Evolutionary conservation across 2,113 vertebrate genomes (phyloP), one percentile per base, ranked within the genome.

Genomic region (Collichthys lucidus): DNA sequence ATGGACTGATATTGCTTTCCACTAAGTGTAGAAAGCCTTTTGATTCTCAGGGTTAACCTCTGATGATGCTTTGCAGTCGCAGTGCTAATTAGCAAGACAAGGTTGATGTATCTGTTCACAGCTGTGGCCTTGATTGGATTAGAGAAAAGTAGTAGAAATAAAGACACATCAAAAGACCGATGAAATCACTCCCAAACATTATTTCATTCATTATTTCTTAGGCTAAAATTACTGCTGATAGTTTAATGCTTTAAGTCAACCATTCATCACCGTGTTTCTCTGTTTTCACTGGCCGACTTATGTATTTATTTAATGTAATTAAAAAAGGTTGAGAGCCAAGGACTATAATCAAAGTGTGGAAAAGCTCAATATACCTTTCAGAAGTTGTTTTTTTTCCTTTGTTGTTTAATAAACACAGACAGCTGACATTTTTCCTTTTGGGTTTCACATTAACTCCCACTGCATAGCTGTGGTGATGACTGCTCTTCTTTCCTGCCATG

Each of bases 401-500:
- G 35, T 40, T 40, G 35, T 46, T 46, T 5, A 29, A 29, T 10
- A 22, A 17, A 44, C 5, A 31, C 11, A 60, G 55, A 20, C 31
- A 49, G 9, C 16, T 52, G 67, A 47, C 35, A 31, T 22, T 63
- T 31, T 50, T 17, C 22, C 40, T 53, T 47, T 14, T 14, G 29
- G 12, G 22, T 57, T 80, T 70, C 7, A 62, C 31, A 44, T 77
- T 63, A 46, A 14, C 40, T 57, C 46, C 31, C 1, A 11, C n/a
- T 82, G 9, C 44, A 9, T 71, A 24, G 8, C 59, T 68, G 4
- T 52, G n/a, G 22, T n/a, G 14, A 17, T 63, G 57, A 60, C 0
- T 40, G 9, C 60, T 62, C 76, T 68, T 61, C 19, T 77, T 64
- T 88, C 66, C 67, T 64, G 75, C 74, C 91, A 87, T 87, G 89